Evolutionary conservation across 2,113 vertebrate species (phyloP).

Genomic region (Nymphicus hollandicus): DNA sequence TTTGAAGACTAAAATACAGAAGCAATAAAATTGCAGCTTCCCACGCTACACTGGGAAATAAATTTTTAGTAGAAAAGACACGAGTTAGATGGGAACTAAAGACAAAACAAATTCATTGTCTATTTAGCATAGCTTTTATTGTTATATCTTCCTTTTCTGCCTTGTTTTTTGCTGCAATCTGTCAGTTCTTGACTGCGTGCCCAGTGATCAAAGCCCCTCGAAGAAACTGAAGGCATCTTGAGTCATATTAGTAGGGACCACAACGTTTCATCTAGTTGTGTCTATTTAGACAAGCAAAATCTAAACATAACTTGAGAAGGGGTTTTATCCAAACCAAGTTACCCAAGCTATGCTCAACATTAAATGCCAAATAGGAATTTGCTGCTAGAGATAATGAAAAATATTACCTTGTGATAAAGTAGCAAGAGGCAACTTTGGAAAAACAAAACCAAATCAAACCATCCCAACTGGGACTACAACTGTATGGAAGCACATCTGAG

Average conservation of each 20-base stretch:
- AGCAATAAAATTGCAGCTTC: constrained; percentile 63
- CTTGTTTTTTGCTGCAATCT: neutral
- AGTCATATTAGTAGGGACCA: neutral
- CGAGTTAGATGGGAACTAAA: neutral
- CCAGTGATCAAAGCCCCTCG: neutral
- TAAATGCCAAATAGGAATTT: neutral
- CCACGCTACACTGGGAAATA: constrained; percentile 44
- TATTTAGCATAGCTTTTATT: constrained; percentile 15
- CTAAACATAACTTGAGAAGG: neutral
- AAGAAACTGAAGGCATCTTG: neutral
- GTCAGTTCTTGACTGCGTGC: neutral
- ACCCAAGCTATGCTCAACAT: neutral
- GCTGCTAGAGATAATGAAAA: neutral
- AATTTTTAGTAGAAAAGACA: constrained; percentile 24
- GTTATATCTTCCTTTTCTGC: neutral
- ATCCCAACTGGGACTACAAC: neutral
- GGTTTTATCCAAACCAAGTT: neutral
- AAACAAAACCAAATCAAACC: neutral
- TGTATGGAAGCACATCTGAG: neutral
- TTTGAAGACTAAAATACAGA: constrained; percentile 65
- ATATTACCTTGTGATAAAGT: neutral
- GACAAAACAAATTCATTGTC: constrained; percentile 32
- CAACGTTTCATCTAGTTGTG: neutral
- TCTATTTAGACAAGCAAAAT: neutral
- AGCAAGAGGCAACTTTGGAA: neutral